These are phyloP conservation scores for Uria lomvia DNA, from an alignment of 2,113 vertebrate genomes.

Conservation along the genomic window DNA sequence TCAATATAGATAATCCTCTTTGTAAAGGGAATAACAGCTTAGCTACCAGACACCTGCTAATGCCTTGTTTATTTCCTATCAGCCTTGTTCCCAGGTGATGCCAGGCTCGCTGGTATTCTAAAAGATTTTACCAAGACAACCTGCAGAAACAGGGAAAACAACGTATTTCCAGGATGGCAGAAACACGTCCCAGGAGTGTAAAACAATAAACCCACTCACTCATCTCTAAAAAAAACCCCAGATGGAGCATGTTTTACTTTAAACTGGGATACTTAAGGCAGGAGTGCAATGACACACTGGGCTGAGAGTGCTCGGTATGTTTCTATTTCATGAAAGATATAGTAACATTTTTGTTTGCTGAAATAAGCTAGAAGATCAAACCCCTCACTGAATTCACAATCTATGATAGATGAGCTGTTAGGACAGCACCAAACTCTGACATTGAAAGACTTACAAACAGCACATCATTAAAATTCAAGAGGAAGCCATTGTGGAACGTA, in stretches of 20 bases:
- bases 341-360: neutral
- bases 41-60: neutral
- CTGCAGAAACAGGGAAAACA: neutral
- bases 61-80: neutral
- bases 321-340: neutral
- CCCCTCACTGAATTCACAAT: neutral
- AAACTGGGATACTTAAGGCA: neutral
- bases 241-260: neutral
- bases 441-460: neutral
- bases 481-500: accelerated
- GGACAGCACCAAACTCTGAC: neutral
- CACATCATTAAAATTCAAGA: neutral
- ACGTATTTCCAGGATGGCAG: neutral
- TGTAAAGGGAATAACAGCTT: neutral
- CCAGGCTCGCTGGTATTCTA: neutral
- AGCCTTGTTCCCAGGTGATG: neutral
- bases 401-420: neutral
- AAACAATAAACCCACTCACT: neutral
- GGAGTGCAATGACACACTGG: neutral
- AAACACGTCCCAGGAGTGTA: neutral
- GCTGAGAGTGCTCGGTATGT: neutral
- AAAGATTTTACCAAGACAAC: neutral
- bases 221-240: neutral
- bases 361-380: neutral
- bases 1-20: neutral